These are phyloP conservation scores for Ctenoplectra terminalis DNA, from an alignment of 1,140 invertebrate species.

Conservation along the genomic window DNA sequence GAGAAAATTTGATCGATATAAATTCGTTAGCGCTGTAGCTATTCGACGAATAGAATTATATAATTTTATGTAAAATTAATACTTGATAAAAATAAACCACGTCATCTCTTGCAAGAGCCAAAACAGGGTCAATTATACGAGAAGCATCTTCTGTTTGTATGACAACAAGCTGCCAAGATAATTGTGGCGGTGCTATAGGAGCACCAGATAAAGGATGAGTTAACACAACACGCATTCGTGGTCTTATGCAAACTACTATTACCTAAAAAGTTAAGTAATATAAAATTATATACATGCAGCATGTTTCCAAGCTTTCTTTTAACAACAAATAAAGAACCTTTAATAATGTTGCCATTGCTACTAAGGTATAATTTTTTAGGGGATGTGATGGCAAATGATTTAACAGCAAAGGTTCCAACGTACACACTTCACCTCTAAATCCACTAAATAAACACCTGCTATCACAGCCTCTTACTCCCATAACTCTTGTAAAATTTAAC, in stretches of 20 bases:
- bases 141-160: constrained; percentile 90
- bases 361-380: constrained; percentile 89
- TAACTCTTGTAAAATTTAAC: constrained; percentile 93
- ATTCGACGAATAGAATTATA: constrained; percentile 13
- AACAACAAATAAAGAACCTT: constrained; percentile 84
- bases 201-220: constrained; percentile 86
- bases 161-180: constrained; percentile 96
- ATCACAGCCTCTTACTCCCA: constrained; percentile 94
- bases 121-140: constrained; percentile 91
- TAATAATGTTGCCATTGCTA: constrained; percentile 96
- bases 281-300: background rate
- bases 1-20: constrained; percentile 46
- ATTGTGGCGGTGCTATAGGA: constrained; percentile 90
- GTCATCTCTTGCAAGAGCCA: constrained; percentile 92
- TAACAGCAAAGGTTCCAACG: constrained; percentile 92
- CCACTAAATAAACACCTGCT: constrained; percentile 96
- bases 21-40: background rate
- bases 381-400: constrained; percentile 88
- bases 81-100: constrained; percentile 93
- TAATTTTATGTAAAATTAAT: constrained; percentile 35
- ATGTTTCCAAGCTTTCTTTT: background rate
- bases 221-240: constrained; percentile 88
- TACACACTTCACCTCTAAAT: constrained; percentile 96
- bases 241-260: constrained; percentile 92
- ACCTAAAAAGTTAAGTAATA: constrained; percentile 83